phyloP scores from a whole-genome alignment of 2,888 invertebrate genomes.

The Podotricha telesiphe region DNA sequence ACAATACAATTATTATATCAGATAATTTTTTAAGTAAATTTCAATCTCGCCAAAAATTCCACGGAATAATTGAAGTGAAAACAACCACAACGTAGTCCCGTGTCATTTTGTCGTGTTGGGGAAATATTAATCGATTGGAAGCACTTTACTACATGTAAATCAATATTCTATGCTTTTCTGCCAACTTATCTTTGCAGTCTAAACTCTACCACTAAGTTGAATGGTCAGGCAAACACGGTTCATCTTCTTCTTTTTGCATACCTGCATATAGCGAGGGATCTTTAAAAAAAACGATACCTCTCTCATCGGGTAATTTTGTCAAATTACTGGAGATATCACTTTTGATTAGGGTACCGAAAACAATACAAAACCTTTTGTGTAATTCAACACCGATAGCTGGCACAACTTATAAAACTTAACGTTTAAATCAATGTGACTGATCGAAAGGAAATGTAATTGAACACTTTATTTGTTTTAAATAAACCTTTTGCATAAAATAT shows the following conservation, averaged over 20 bases:
- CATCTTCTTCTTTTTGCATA: slow-evolving; percentile 51
- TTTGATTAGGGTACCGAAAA: slow-evolving; percentile 74
- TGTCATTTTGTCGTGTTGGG: slow-evolving; percentile 68
- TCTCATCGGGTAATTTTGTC: slow-evolving; percentile 72
- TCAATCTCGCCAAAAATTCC: slow-evolving; percentile 59
- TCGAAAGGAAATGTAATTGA: slow-evolving; percentile 32
- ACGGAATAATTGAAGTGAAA: slow-evolving; percentile 59
- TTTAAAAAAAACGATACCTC: slow-evolving; percentile 53
- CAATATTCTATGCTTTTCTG: slow-evolving; percentile 60
- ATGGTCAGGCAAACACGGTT: slow-evolving; percentile 53
- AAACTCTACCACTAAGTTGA: slow-evolving; percentile 36
- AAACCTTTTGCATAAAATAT: slow-evolving; percentile 6
- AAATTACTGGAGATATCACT: slow-evolving; percentile 73
- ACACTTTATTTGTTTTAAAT: slow-evolving; percentile 23
- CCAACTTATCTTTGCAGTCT: slow-evolving; percentile 56
- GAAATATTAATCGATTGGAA: slow-evolving; percentile 64
- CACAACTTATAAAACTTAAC: slow-evolving; percentile 58
- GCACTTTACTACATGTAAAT: slow-evolving; percentile 66
- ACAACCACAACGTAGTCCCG: slow-evolving; percentile 60
- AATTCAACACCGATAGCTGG: slow-evolving; percentile 70
- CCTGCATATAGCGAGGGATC: slow-evolving; percentile 34
- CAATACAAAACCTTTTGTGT: slow-evolving; percentile 77
- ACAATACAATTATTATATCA: not conserved
- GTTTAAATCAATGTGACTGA: slow-evolving; percentile 56
- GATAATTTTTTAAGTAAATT: slow-evolving; percentile 18